Percentiles rank a stretch among this genome's conserved stretches.
These are phyloP conservation scores for Cybosia mesomella DNA, from an alignment of 2,888 invertebrate genomes.

Conservation along the genomic window DNA sequence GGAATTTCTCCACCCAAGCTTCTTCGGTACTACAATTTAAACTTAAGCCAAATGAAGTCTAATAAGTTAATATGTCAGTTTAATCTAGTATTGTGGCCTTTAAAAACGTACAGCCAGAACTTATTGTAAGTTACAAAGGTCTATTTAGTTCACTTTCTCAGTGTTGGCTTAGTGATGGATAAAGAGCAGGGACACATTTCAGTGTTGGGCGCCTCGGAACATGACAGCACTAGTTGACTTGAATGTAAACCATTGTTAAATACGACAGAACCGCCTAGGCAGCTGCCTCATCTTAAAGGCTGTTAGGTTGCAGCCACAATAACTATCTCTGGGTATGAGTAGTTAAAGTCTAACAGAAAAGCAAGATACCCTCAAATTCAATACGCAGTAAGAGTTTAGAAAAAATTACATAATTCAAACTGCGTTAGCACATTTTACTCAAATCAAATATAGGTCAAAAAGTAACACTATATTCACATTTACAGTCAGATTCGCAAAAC, in stretches of 20 bases:
- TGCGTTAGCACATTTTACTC: no score
- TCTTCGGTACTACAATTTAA: no score
- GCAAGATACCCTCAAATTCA: background rate
- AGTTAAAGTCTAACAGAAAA: no score
- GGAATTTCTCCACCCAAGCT: no score
- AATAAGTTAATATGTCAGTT: no score
- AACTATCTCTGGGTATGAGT: background rate
- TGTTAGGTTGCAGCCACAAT: slow-evolving; percentile 25
- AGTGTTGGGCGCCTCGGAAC: slow-evolving; percentile 17
- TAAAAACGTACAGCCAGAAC: background rate
- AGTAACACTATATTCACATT: no score
- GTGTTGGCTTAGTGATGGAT: slow-evolving; percentile 30
- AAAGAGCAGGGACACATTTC: slow-evolving; percentile 28
- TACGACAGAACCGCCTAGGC: slow-evolving; percentile 24
- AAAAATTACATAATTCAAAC: no score
- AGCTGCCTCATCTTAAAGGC: slow-evolving; percentile 29
- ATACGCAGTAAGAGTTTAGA: background rate
- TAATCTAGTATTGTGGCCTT: background rate
- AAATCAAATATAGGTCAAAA: no score
- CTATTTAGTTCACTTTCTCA: background rate
- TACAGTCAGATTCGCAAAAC: no score
- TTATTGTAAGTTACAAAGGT: no score
- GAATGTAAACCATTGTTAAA: slow-evolving; percentile 25
- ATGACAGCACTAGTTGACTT: background rate
- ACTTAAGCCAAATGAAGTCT: no score